Percentiles rank a stretch among this genome's conserved stretches.
phyloP scores from a whole-genome alignment of 2,113 vertebrate species.

The Nycticebus coucang region DNA sequence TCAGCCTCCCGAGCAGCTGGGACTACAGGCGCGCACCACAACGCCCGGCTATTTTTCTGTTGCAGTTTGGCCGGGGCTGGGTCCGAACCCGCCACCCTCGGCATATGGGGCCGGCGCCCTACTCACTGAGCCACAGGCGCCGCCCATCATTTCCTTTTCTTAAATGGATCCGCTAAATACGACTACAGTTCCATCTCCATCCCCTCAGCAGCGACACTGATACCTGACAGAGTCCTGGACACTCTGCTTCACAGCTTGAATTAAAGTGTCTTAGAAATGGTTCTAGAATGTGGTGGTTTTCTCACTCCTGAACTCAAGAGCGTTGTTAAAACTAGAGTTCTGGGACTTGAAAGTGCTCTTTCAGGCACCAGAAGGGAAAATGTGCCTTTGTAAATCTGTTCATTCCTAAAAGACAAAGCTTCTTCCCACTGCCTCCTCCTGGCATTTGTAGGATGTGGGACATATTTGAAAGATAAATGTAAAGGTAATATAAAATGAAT shows the following conservation, averaged over 20 bases:
- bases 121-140: no score
- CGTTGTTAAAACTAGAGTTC: not conserved
- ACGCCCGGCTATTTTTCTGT: no score
- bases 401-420: not conserved
- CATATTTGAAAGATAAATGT: not conserved
- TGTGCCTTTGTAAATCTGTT: not conserved
- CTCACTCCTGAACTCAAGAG: not conserved
- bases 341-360: not conserved
- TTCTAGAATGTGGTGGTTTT: not conserved
- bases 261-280: not conserved
- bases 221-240: not conserved
- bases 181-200: rapidly evolving
- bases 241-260: not conserved
- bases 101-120: no score
- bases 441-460: not conserved
- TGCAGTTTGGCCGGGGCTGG: no score
- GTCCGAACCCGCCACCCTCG: no score
- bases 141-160: not conserved
- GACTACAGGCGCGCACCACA: no score
- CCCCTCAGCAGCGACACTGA: not conserved
- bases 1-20: no score
- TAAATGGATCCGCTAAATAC: no score
- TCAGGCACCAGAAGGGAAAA: not conserved
- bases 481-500: not conserved
- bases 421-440: not conserved